A percentile compares a stretch with the other conserved stretches of the same genome.
Conservation (phyloP, 1,140 invertebrate species). For the Scaptomyza graminum region DNA sequence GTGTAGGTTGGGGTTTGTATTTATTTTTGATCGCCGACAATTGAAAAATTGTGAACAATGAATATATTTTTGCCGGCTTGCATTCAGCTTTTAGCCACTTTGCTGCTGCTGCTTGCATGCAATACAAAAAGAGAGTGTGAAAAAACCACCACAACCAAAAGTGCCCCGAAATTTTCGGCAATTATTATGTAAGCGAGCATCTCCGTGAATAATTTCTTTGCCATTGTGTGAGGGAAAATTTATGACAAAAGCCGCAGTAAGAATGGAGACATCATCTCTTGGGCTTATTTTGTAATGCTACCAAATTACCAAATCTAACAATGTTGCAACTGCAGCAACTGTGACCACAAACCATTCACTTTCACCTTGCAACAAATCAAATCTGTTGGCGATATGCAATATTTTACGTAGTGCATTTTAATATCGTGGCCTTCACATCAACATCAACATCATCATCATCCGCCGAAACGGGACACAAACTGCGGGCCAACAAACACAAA, state of each 20-base stretch:
- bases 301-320: conserved; percentile 32
- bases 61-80: conserved; percentile 44
- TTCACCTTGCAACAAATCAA: conserved; percentile 58
- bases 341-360: conserved; percentile 51
- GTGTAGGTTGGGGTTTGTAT: conserved; percentile 4
- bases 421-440: conserved; percentile 52
- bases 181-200: conserved; percentile 49
- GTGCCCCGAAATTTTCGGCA: conserved; percentile 21
- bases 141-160: conserved; percentile 9
- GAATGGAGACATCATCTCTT: conserved; percentile 53
- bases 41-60: conserved; percentile 78
- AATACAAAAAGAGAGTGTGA: conserved; percentile 47
- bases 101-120: background rate
- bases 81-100: conserved; percentile 26
- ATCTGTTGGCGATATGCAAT: conserved; percentile 48
- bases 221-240: conserved; percentile 10
- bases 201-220: conserved; percentile 38
- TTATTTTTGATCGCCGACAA: conserved; percentile 70
- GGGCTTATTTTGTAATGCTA: conserved; percentile 37
- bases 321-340: conserved; percentile 7
- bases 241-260: conserved; percentile 35
- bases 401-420: conserved; percentile 10
- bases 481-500: conserved; percentile 18
- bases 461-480: conserved; percentile 26
- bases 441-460: conserved; percentile 11